Base-by-base conservation (phyloP, 2,888 invertebrate species). In the Dilophus febrilis region DNA sequence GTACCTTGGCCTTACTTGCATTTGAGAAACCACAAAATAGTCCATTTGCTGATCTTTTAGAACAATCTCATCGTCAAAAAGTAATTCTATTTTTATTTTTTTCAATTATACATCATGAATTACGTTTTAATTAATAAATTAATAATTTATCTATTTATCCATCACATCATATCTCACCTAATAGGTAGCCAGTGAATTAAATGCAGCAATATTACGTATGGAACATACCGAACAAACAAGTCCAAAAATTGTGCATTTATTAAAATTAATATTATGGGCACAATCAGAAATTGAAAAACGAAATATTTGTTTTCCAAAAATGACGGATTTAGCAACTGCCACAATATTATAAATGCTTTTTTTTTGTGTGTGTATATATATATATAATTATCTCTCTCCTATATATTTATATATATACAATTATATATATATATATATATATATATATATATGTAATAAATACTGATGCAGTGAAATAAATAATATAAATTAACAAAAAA, bases 1-100 rank as follows among this genome's bases (percentile, higher is more conserved):
- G 94, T 44, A 95, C 97, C 0, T 66, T 98, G 40, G 94, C 97
- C 0, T 65, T 98, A 40, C 62, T 98, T 14, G 97, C 97, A 6
- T 98, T 98, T 62, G 95, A 97, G 44, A 90, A 95, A 54, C 95
- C 97, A 0, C 79, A 86, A 49, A 78, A 76, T 41, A 91, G 92
- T 47, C 97, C 97, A 0, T 98, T 95, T 64, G 85, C 90, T 14
- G 92, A 97, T 59, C 68, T 98, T 30, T 66, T 98, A 43, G 80
- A 92, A 51, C 83, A 88, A 12, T 84, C 92, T 11, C 94, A 97
- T 55, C 71, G 95, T 52, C 94, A 95, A 64, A 90, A 90, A 70
- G 86, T 83, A 50, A n/a, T 22, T 6, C 22, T 22, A 22, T 22
- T 45, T 27, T 34, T 32, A n/a, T n/a, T n/a, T n/a, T n/a, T n/a